phyloP scores from a whole-genome alignment of 2,888 invertebrate genomes.

The Heliconius aoede region DNA sequence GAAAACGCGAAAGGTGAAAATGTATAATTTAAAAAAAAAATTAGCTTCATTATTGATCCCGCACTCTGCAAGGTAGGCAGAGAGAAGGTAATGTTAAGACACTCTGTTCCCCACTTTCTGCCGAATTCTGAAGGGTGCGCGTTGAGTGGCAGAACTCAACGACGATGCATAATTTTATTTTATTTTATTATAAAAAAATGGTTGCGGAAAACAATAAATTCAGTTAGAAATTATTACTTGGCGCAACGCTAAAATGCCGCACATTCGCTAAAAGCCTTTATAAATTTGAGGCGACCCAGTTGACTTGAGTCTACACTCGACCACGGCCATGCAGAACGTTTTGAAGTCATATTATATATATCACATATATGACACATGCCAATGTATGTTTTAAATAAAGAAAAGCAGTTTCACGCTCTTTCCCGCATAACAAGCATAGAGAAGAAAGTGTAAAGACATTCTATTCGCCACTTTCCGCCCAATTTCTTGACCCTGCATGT shows the following conservation, averaged over 20 bases:
- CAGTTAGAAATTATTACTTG: constrained; percentile 19
- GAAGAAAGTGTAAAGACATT: not conserved
- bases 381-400: not conserved
- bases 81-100: no score
- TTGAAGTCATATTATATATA: not conserved
- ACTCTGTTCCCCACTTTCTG: no score
- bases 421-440: not conserved
- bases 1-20: not conserved
- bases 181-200: not conserved
- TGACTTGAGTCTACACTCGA: constrained; percentile 26
- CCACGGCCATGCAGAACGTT: constrained; percentile 13
- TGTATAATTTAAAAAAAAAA: no score
- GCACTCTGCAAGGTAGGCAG: no score
- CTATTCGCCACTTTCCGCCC: not conserved
- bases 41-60: no score
- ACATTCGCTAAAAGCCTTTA: constrained; percentile 38
- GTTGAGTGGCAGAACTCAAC: no score
- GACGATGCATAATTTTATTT: no score
- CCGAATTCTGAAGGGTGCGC: no score
- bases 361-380: not conserved
- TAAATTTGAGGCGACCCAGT: constrained; percentile 40
- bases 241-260: constrained; percentile 29
- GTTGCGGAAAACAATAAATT: constrained; percentile 5
- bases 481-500: not conserved
- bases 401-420: not conserved